These are phyloP conservation scores for Heterodera filipjevi DNA, from an alignment of 2,888 invertebrate genomes.

Conservation along the genomic window DNA sequence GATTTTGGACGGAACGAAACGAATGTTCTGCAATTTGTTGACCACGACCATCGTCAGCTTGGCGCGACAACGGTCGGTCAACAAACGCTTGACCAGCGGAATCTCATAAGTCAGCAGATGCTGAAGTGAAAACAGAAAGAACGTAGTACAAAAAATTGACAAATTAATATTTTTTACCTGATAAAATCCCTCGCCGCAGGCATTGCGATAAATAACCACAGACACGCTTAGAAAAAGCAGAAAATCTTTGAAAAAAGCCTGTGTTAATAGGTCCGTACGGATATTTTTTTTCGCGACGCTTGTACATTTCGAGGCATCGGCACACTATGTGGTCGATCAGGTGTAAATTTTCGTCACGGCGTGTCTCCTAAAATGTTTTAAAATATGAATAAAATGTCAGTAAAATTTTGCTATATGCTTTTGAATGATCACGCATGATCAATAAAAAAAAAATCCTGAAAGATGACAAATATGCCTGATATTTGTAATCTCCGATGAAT, in stretches of 20 bases:
- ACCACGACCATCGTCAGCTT: conserved; percentile 52
- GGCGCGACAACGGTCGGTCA: conserved; percentile 37
- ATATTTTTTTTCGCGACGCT: not conserved
- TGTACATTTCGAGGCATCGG: conserved; percentile 29
- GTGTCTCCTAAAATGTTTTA: conserved; percentile 22
- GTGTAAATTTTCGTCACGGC: conserved; percentile 40
- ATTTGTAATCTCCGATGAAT: conserved; percentile 48
- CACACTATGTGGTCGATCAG: conserved; percentile 29
- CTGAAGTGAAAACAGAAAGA: not conserved
- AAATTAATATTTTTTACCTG: not conserved
- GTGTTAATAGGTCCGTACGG: not conserved
- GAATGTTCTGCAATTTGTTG: conserved; percentile 48
- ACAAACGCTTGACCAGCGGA: conserved; percentile 42
- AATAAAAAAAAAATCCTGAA: not conserved
- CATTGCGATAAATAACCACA: conserved; percentile 51
- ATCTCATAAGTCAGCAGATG: conserved; percentile 49
- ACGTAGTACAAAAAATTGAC: not conserved
- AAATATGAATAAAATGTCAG: not conserved
- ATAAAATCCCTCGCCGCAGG: conserved; percentile 46
- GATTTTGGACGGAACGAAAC: conserved; percentile 19
- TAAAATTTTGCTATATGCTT: not conserved
- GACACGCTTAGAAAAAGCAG: conserved; percentile 34
- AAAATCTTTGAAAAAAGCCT: too few species aligned
- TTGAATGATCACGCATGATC: too few species aligned
- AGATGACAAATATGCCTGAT: conserved; percentile 24